A percentile compares a stretch with the other conserved stretches of the same genome.
Conservation (phyloP, 2,888 invertebrate species). For the Himalopsyche kuldschensis region DNA sequence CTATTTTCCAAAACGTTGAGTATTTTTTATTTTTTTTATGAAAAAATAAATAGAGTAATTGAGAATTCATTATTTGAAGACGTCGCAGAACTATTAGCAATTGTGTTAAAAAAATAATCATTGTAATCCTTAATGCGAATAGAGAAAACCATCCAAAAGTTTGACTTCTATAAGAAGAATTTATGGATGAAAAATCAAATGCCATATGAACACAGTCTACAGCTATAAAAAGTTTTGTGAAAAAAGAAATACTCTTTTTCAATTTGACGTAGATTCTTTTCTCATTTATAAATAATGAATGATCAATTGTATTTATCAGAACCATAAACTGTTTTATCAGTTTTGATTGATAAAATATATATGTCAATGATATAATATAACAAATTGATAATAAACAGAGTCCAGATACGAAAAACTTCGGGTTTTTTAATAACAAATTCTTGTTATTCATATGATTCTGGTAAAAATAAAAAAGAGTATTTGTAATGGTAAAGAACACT, state of each 20-base stretch:
- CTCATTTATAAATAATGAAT: background rate
- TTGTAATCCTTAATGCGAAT: background rate
- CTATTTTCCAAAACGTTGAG: background rate
- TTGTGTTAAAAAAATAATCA: background rate
- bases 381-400: background rate
- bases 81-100: background rate
- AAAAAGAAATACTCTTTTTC: background rate
- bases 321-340: background rate
- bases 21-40: background rate
- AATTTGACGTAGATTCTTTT: background rate
- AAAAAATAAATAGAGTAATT: background rate
- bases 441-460: no score
- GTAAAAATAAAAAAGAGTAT: no score
- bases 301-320: background rate
- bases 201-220: background rate
- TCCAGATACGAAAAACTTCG: background rate
- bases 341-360: background rate
- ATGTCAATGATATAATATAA: background rate
- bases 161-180: background rate
- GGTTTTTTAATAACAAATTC: background rate
- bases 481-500: no score
- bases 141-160: background rate
- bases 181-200: background rate
- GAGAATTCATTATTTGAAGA: background rate
- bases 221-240: background rate